These are phyloP conservation scores for Brachionus angularis DNA, from an alignment of 1,140 invertebrate species.

Conservation along the genomic window DNA sequence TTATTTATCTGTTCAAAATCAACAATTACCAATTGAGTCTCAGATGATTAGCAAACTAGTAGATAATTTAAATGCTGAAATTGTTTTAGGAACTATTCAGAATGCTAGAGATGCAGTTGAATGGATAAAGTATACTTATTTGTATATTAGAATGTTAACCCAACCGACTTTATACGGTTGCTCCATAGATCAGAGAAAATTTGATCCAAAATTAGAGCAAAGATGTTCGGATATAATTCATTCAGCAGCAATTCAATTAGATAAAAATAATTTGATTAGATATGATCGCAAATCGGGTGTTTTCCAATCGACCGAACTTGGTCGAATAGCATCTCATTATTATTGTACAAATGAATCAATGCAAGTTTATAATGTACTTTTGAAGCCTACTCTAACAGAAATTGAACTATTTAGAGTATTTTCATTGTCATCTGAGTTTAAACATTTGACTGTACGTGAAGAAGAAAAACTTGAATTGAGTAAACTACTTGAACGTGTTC, in stretches of 20 bases:
- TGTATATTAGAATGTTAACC: slow-evolving; percentile 73
- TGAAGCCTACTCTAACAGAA: slow-evolving; percentile 93
- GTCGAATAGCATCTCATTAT: slow-evolving; percentile 93
- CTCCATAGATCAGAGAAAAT: slow-evolving; percentile 66
- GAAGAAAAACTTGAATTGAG: slow-evolving; percentile 96
- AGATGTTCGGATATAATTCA: slow-evolving; percentile 91
- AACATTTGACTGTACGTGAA: slow-evolving; percentile 72
- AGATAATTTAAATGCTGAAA: slow-evolving; percentile 96
- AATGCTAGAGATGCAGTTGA: slow-evolving; percentile 88
- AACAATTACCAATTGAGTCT: slow-evolving; percentile 69
- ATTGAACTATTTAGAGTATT: slow-evolving; percentile 99
- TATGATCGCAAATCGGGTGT: slow-evolving; percentile 92
- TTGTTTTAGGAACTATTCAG: slow-evolving; percentile 91
- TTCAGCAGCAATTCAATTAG: slow-evolving; percentile 83
- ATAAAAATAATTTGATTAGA: slow-evolving; percentile 84
- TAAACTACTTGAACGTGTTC: slow-evolving; percentile 93
- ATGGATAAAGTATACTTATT: slow-evolving; percentile 94
- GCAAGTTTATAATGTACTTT: slow-evolving; percentile 87
- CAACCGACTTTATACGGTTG: slow-evolving; percentile 81
- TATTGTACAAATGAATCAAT: slow-evolving; percentile 97
- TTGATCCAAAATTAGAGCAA: slow-evolving; percentile 76
- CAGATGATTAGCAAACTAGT: slow-evolving; percentile 69
- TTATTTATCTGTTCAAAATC: slow-evolving; percentile 93
- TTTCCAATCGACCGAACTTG: slow-evolving; percentile 86
- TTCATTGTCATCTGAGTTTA: slow-evolving; percentile 72